phyloP scores from a whole-genome alignment of 2,113 vertebrate species.

The Ailurus styani region DNA sequence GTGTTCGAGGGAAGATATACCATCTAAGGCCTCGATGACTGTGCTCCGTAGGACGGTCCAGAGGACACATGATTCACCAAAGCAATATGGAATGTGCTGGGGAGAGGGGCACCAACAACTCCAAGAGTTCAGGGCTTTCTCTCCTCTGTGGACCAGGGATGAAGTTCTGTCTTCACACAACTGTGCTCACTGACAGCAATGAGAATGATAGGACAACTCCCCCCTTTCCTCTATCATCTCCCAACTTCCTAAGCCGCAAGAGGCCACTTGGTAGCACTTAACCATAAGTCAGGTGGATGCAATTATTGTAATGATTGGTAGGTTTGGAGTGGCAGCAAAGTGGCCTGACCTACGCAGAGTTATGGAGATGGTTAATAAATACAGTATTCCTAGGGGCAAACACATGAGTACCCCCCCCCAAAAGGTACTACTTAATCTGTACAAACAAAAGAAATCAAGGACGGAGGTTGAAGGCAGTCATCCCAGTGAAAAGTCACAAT shows the following conservation, averaged over 20 bases:
- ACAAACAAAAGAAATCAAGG: neutral
- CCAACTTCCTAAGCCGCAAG: too few relatives aligned
- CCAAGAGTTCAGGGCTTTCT: neutral
- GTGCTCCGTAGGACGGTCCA: neutral
- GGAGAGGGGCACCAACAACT: neutral
- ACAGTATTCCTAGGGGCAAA: neutral
- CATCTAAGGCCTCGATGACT: neutral
- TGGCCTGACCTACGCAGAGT: neutral
- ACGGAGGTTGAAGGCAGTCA: neutral
- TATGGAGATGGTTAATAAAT: neutral
- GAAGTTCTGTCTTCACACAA: neutral
- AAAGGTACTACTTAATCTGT: neutral
- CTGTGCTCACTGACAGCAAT: neutral
- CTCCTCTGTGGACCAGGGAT: neutral
- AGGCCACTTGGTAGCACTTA: neutral
- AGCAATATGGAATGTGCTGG: too few relatives aligned
- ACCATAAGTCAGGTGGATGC: neutral
- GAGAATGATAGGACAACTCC: neutral
- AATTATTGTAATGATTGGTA: neutral
- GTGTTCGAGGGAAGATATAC: too few relatives aligned
- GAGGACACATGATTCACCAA: too few relatives aligned
- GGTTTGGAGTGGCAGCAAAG: neutral
- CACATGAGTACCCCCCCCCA: neutral
- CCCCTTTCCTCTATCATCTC: neutral
- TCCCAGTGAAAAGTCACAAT: neutral